Conservation (phyloP, 92 coral and sea anemone species). For the Siderastrea siderea region DNA sequence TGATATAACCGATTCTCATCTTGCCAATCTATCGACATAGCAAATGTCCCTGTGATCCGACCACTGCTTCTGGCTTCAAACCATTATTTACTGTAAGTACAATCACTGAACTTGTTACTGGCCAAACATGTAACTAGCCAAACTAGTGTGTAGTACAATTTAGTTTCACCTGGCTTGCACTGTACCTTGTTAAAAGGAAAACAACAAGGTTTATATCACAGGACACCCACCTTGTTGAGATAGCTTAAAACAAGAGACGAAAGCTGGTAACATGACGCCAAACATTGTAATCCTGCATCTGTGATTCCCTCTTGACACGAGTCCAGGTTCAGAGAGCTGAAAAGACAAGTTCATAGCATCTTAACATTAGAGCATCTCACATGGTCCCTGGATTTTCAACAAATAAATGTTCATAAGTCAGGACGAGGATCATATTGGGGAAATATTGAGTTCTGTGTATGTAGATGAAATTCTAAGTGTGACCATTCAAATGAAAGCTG, state of each 20-base stretch:
- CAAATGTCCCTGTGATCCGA: too few species aligned
- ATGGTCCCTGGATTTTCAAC: too few species aligned
- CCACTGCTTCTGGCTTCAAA: too few species aligned
- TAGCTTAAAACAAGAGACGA: conserved; percentile 78
- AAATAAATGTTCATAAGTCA: too few species aligned
- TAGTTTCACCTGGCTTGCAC: background rate
- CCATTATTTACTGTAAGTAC: too few species aligned
- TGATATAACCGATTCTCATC: too few species aligned
- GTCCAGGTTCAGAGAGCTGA: conserved; percentile 81
- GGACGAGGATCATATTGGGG: too few species aligned
- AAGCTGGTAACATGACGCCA: conserved; percentile 85
- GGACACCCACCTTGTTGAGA: conserved; percentile 73
- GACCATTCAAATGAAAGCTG: too few species aligned
- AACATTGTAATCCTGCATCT: conserved; percentile 87
- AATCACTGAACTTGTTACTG: too few species aligned
- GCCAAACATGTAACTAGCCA: background rate
- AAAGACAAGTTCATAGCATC: background rate
- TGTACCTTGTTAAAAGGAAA: background rate
- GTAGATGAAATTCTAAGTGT: too few species aligned
- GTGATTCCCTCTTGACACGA: conserved; percentile 85
- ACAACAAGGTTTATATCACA: background rate
- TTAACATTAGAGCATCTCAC: background rate
- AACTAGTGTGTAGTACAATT: background rate
- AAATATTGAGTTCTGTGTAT: too few species aligned
- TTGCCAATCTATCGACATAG: too few species aligned